Evolutionary conservation across 2,113 vertebrate genomes (phyloP).

Genomic region (Panthera uncia): DNA sequence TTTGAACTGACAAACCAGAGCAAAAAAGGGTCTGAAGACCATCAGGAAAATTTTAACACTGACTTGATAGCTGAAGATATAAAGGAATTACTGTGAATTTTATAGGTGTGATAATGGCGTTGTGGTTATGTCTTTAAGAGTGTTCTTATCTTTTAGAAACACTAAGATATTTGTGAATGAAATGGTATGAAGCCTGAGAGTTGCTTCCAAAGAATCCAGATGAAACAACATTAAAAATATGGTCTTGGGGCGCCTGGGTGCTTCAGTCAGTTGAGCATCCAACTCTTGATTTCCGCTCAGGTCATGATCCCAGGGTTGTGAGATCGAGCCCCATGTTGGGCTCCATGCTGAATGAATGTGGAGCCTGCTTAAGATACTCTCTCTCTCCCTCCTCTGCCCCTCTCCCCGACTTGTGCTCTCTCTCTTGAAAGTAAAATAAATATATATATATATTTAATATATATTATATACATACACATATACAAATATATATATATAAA

Average conservation of each 20-base stretch:
- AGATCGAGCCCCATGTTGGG: neutral
- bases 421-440: neutral
- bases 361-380: neutral
- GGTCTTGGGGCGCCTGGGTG: neutral
- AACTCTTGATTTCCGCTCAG: neutral
- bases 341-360: neutral
- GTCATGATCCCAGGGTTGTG: neutral
- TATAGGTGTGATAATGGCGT: neutral
- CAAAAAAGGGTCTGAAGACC: neutral
- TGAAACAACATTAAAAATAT: neutral
- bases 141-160: conserved; percentile 8
- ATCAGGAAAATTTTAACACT: neutral
- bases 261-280: neutral
- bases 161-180: neutral
- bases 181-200: neutral
- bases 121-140: neutral
- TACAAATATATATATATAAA: too few species aligned
- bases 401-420: neutral
- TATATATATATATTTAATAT: too few species aligned
- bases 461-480: too few species aligned
- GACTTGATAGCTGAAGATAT: neutral
- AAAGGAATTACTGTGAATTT: neutral
- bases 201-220: neutral
- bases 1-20: neutral
- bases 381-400: neutral